These are phyloP conservation scores for Drosophila conformis DNA, from an alignment of 2,888 invertebrate genomes.

Conservation along the genomic window DNA sequence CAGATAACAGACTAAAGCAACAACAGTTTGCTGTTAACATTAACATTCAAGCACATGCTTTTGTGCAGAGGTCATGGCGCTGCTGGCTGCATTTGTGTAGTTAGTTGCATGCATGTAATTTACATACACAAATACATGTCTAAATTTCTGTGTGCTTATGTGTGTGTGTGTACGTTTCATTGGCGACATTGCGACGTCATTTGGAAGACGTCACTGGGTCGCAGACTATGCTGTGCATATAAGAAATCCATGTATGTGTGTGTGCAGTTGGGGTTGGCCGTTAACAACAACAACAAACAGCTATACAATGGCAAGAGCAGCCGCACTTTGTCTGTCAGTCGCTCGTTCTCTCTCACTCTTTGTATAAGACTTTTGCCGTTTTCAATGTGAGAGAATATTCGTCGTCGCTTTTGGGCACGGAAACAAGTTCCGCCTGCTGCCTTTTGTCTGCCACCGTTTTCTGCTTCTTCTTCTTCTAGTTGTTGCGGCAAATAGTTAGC, in stretches of 20 bases:
- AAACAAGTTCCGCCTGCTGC: slow-evolving; percentile 59
- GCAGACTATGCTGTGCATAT: slow-evolving; percentile 30
- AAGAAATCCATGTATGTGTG: slow-evolving; percentile 1
- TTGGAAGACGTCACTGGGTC: slow-evolving; percentile 58
- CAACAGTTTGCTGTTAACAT: slow-evolving; percentile 29
- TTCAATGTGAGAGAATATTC: slow-evolving; percentile 58
- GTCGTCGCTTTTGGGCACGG: slow-evolving; percentile 16
- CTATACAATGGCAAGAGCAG: slow-evolving; percentile 35
- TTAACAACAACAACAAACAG: slow-evolving; percentile 35
- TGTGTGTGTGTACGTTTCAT: slow-evolving; percentile 6
- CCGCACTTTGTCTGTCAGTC: slow-evolving; percentile 4
- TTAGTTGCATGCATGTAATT: slow-evolving; percentile 15
- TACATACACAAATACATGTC: slow-evolving; percentile 1
- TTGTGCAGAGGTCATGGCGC: slow-evolving; percentile 55
- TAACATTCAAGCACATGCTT: slow-evolving; percentile 23
- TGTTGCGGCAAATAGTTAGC: slow-evolving; percentile 55
- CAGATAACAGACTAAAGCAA: not conserved
- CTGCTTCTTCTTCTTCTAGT: slow-evolving; percentile 23
- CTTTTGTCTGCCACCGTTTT: slow-evolving; percentile 44
- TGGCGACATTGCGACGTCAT: slow-evolving; percentile 53
- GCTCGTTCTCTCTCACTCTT: slow-evolving; percentile 2
- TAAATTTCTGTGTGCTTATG: not conserved
- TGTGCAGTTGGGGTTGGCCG: slow-evolving; percentile 38
- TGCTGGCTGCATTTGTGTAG: slow-evolving; percentile 12
- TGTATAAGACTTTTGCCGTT: slow-evolving; percentile 53